Conservation (phyloP, 2,113 vertebrate genomes). For the Asarcornis scutulata region DNA sequence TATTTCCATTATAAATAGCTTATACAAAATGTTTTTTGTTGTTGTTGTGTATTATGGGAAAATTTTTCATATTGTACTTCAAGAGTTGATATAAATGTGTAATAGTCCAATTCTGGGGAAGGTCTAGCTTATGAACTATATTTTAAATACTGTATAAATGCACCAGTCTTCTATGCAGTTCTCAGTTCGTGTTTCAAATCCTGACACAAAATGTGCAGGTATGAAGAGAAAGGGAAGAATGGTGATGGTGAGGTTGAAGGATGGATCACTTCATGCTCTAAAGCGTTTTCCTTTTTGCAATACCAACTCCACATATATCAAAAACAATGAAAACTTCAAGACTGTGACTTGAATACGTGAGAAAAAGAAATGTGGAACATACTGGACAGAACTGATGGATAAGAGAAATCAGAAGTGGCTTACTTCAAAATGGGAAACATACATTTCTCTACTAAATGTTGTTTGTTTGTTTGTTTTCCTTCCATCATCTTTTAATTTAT, state of each 20-base stretch:
- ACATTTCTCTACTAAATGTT: background rate
- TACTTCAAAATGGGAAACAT: background rate
- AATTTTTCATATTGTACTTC: background rate
- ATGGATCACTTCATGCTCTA: background rate
- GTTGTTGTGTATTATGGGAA: background rate
- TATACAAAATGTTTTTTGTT: background rate
- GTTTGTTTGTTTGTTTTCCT: background rate
- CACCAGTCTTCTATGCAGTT: accelerated
- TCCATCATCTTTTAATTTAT: background rate
- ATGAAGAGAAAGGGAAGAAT: background rate
- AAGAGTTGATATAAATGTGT: background rate
- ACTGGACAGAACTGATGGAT: background rate
- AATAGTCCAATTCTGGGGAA: background rate
- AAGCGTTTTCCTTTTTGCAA: background rate
- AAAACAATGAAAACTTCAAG: background rate
- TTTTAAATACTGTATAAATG: background rate
- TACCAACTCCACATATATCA: background rate
- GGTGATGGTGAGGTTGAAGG: background rate
- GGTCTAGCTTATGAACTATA: accelerated
- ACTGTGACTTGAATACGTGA: background rate
- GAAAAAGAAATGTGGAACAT: background rate
- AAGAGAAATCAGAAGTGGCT: background rate
- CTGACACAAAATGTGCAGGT: background rate
- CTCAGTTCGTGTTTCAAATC: background rate
- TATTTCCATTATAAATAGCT: background rate